Base-by-base conservation (phyloP, 2,113 vertebrate genomes). In the Myotis brandtii region DNA sequence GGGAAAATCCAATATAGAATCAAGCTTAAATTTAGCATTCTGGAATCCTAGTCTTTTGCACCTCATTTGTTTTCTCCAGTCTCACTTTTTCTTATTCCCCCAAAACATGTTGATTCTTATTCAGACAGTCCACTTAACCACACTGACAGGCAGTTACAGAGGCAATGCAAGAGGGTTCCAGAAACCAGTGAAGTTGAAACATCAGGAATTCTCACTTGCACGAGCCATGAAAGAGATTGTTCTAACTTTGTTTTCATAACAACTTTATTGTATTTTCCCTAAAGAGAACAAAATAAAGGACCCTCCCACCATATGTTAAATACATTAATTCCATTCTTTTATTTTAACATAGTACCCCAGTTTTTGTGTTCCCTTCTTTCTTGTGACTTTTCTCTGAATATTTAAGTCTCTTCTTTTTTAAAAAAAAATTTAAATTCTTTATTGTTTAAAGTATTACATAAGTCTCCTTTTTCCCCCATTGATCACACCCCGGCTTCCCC, bases 171-270 rank as follows among this genome's bases (percentile, higher is more conserved):
- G 46, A 46, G 46, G 46, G 46, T 46, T 43, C 50, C 64, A 48
- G 59, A 90, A 69, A 62, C 11, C 37, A 84, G 73, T 52, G 21
- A 76, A 30, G 4, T 46, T 82, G 52, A 86, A 91, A 56, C 30
- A 91, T 80, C 4, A 82, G 43, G 48, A 23, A 6, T 77, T 94
- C 62, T 91, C 12, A 17, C n/a, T 86, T 70, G 11, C 6, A 4
- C 3, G 8, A 27, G 23, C 0, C n/a, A 34, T 40, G 3, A 50
- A 48, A 5, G 50, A 21, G 9, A 25, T 40, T 88, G 12, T 76
- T 9, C 32, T 70, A 66, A 90, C 46, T 93, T 92, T 80, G 21
- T 75, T 93, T 91, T 86, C 48, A 93, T 77, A 77, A 72, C 64
- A 76, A 72, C 62, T 90, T 50, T 77, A n/a, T 70, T 86, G 91